Evolutionary conservation across 2,797 vertebrate genomes (phyloP), one percentile per base, ranked within the genome.

Genomic region (Tapirus indicus): DNA sequence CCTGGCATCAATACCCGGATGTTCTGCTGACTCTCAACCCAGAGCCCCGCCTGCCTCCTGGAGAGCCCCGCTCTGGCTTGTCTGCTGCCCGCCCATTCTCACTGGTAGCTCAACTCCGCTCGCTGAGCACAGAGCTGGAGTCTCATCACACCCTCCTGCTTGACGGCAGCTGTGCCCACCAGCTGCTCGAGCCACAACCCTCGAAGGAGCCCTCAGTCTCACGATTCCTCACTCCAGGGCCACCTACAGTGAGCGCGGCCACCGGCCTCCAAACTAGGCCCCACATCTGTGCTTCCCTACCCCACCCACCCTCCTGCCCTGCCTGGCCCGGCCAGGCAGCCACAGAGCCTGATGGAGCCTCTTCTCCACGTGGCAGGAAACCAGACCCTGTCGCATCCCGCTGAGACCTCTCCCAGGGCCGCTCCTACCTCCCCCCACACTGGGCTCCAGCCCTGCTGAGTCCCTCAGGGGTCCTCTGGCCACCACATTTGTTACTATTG

Each of bases 61-160:
- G 0, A 1, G 4, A 2, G 69, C 23, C 35, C 23, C 1, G 1
- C 23, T 23, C 75, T 0, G 0, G 72, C 49, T 78, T 14, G 2
- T 10, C n/a, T 4, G 4, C 20, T 6, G 27, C 35, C 41, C 20
- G 44, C 5, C 0, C 71, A 21, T 0, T 25, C 29, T 38, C 29
- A 1, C 16, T 1, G 1, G 62, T 0, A 13, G 6, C 52, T 21
- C 8, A 2, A 16, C 21, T 52, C 13, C 5, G 44, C n/a, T 7
- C 0, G 0, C 44, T 8, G 0, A 2, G 77, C 27, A 12, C 14
- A 5, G 16, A 27, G 64, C 5, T 0, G 9, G 11, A 56, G 32
- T 23, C 69, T 41, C 47, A 0, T 3, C 1, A 2, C 8, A 4
- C 35, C 68, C 41, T 18, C 25, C 6, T 6, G 0, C 27, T 4